Percentiles rank a stretch among this genome's conserved stretches.
Conservation (phyloP, 2,888 invertebrate species). For the Metalampra italica region DNA sequence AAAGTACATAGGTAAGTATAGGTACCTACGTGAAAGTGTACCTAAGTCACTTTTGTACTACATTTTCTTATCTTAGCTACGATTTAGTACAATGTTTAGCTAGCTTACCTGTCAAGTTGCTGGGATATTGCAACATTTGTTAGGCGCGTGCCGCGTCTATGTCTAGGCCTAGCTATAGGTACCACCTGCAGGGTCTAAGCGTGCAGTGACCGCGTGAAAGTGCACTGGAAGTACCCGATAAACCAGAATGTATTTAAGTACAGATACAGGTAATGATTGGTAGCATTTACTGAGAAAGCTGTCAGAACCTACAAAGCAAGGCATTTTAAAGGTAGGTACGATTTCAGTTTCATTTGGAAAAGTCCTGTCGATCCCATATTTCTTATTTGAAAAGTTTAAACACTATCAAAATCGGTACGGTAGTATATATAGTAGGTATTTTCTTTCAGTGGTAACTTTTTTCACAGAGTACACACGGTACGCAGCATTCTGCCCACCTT, state of each 20-base stretch:
- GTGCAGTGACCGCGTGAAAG: conserved; percentile 28
- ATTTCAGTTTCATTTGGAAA: background rate
- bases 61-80: background rate
- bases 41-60: background rate
- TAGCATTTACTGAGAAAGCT: background rate
- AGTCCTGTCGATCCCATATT: too few relatives aligned
- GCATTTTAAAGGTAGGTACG: background rate
- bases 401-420: too few relatives aligned
- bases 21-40: background rate
- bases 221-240: conserved; percentile 3
- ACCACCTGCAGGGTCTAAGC: background rate
- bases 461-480: too few relatives aligned
- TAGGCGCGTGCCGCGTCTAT: conserved; percentile 22
- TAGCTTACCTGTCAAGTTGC: conserved; percentile 8
- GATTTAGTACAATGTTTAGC: background rate
- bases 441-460: too few relatives aligned
- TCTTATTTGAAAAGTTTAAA: too few relatives aligned
- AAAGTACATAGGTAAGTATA: too few relatives aligned
- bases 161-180: conserved; percentile 20
- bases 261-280: too few relatives aligned
- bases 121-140: conserved; percentile 15
- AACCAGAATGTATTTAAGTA: background rate
- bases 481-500: too few relatives aligned
- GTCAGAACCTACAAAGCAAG: background rate
- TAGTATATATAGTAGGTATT: too few relatives aligned